Conservation (phyloP, 2,113 vertebrate genomes). For the Gopherus flavomarginatus region DNA sequence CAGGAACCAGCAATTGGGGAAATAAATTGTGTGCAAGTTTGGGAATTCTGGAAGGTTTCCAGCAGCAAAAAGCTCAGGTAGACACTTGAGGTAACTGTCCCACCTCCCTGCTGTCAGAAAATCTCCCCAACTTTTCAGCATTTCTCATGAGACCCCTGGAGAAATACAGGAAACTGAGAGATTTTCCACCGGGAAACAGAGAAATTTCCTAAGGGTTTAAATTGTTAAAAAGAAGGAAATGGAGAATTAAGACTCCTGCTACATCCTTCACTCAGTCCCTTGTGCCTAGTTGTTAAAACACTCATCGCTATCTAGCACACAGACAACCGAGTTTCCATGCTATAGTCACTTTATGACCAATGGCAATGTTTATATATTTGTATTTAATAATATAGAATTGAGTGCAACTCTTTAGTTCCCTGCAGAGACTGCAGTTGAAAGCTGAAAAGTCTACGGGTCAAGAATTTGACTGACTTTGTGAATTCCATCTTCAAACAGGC, state of each 20-base stretch:
- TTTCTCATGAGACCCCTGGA: conserved; percentile 21
- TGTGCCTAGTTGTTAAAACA: conserved; percentile 8
- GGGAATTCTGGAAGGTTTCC: background rate
- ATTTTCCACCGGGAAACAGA: background rate
- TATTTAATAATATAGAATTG: conserved; percentile 56
- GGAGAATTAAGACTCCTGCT: background rate
- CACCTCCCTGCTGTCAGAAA: conserved; percentile 4
- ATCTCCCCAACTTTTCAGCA: background rate
- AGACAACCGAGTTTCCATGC: conserved; percentile 10
- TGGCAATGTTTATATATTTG: conserved; percentile 50
- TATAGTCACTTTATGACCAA: conserved; percentile 40
- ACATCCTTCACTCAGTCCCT: background rate
- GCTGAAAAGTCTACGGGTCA: conserved; percentile 48
- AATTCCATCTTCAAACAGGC: background rate
- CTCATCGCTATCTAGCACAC: background rate
- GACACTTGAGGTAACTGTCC: conserved; percentile 33
- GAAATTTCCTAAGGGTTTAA: conserved; percentile 11
- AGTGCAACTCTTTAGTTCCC: conserved; percentile 57
- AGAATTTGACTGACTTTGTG: conserved; percentile 11
- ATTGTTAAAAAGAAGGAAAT: conserved; percentile 9
- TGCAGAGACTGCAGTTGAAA: conserved; percentile 51
- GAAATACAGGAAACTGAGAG: background rate
- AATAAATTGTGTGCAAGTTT: background rate
- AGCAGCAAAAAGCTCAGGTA: conserved; percentile 1
- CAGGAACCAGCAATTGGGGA: background rate